phyloP scores from a whole-genome alignment of 2,797 vertebrate species.

The Gorsachius magnificus region DNA sequence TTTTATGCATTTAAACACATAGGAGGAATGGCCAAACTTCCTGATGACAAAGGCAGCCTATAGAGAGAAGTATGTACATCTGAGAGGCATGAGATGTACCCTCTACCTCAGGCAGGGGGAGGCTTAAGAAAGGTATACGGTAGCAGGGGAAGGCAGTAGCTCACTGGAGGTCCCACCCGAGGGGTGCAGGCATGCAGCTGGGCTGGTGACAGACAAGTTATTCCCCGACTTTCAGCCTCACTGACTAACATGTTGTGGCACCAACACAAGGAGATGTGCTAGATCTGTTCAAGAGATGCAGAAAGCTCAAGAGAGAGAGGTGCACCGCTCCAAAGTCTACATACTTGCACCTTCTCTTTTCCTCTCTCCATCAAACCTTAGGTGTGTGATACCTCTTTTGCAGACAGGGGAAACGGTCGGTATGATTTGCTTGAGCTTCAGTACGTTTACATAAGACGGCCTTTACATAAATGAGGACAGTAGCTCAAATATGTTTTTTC shows the following conservation, averaged over 20 bases:
- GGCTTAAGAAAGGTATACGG: not conserved
- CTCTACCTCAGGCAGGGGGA: not conserved
- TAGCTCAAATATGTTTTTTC: not conserved
- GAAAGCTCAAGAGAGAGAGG: not conserved
- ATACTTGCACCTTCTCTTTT: not conserved
- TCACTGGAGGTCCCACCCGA: fast-evolving
- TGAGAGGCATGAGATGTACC: not conserved
- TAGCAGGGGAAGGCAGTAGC: not conserved
- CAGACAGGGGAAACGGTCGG: not conserved
- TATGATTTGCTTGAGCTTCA: not conserved
- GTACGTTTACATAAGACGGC: not conserved
- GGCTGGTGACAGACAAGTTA: not conserved
- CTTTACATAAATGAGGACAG: not conserved
- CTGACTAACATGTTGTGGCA: not conserved
- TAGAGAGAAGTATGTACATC: fast-evolving
- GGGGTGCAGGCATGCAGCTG: not conserved
- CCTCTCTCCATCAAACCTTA: not conserved
- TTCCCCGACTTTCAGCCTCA: not conserved
- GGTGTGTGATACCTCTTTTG: not conserved
- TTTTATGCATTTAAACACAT: not conserved
- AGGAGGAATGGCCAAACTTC: not conserved
- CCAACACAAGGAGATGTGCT: not conserved
- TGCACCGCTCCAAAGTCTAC: not conserved
- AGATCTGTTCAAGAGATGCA: not conserved
- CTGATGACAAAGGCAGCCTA: not conserved